Conservation (phyloP, 2,797 vertebrate species). For the Mycteria americana region DNA sequence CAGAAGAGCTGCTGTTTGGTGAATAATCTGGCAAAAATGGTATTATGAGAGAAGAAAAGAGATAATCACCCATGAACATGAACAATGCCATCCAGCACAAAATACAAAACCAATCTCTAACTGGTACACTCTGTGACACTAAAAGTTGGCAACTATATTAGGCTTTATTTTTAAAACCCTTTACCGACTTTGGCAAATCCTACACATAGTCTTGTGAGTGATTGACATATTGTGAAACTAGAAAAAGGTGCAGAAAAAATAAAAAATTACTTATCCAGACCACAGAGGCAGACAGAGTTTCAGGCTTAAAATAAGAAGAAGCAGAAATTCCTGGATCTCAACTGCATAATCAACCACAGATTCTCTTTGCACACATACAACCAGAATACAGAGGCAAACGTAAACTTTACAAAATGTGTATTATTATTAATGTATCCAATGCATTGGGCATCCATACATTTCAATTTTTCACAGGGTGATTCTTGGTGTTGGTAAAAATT, state of each 20-base stretch:
- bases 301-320: not conserved
- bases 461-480: not conserved
- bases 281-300: not conserved
- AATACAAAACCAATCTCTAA: not conserved
- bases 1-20: not conserved
- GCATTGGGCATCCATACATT: not conserved
- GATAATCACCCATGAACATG: not conserved
- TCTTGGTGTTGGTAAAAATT: not conserved
- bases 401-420: not conserved
- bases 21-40: not conserved
- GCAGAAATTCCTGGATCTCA: not conserved
- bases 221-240: not conserved
- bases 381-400: not conserved
- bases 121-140: not conserved
- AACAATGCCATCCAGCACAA: not conserved
- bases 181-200: not conserved
- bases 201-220: not conserved
- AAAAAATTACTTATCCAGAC: not conserved
- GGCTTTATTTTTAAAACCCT: not conserved
- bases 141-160: not conserved
- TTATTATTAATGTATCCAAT: not conserved
- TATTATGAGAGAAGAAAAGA: not conserved
- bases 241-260: not conserved
- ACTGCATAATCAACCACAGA: not conserved
- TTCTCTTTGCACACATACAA: not conserved